Evolutionary conservation across 2,113 vertebrate genomes (phyloP).

Genomic region (Notechis scutatus): DNA sequence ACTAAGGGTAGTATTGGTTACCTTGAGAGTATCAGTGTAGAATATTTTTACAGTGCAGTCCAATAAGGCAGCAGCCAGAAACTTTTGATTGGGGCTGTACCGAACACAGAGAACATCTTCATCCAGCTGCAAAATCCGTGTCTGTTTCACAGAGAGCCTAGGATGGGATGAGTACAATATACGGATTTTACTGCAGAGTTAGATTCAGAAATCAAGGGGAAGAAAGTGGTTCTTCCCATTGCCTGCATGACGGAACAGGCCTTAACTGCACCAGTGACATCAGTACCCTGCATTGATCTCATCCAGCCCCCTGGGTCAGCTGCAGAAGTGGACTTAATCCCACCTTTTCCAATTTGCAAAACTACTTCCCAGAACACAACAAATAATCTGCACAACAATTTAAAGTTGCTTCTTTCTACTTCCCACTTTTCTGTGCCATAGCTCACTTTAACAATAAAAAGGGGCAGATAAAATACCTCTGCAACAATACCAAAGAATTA

Average conservation of each 20-base stretch:
- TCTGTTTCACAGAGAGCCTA: constrained; percentile 86
- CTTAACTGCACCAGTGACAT: not conserved
- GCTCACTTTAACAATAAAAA: not conserved
- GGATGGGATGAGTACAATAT: not conserved
- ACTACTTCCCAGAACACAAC: not conserved
- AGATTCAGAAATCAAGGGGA: not conserved
- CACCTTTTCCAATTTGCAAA: not conserved
- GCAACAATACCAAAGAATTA: not conserved
- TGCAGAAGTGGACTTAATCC: not conserved
- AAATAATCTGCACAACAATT: not conserved
- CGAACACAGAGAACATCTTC: constrained; percentile 92
- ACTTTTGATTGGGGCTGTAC: constrained; percentile 83
- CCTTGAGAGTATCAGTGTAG: constrained; percentile 91
- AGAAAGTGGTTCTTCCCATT: not conserved
- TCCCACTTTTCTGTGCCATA: not conserved
- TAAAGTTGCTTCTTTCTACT: not conserved
- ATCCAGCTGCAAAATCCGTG: constrained; percentile 84
- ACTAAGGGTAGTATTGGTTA: constrained; percentile 34
- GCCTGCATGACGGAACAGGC: not conserved
- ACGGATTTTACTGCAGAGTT: not conserved
- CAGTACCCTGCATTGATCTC: not conserved
- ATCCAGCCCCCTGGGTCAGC: not conserved
- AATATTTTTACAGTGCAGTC: constrained; percentile 97
- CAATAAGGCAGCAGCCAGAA: constrained; percentile 87
- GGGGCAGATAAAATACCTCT: not conserved